Base-by-base conservation (phyloP, 2,113 vertebrate species). In the Fukomys damarensis region DNA sequence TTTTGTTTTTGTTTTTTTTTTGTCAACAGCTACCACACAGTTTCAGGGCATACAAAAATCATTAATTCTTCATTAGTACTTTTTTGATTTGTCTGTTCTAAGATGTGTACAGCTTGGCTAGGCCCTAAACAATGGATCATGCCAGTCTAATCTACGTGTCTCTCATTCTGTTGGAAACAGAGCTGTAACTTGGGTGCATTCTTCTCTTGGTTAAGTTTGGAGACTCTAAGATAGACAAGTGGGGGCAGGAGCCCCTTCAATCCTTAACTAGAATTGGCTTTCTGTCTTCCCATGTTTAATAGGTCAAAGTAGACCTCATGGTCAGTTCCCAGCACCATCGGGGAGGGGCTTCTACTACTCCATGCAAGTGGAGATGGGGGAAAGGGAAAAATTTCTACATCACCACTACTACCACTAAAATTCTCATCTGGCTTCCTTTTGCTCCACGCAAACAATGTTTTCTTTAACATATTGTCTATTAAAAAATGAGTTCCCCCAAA, bases 301-400 rank as follows among this genome's bases (percentile, higher is more conserved):
- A 20, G 20, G 17, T 30, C 54, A 74, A 32, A 59, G 13, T 20
- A 63, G 30, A 66, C 10, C 13, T 94, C 35, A 9, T 28, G 35
- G 61, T 17, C 35, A 32, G 12, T 68, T 79, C 22, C 26, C 38
- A 4, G 0, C 0, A 5, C 63, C 2, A 12, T 2, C n/a, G 54
- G 20, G 3, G 5, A 0, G 22, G 14, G 8, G 30, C 35, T 28
- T 70, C 1, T 11, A 24, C 14, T 38, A 7, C 17, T 86, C 19
- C 1, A 12, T 8, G 10, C 26, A 79, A 26, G 4, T 63, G 19
- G 12, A 70, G 30, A 6, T 65, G 1, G 24, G 14, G 4, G 38
- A 38, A 77, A 49, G 4, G n/a, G 3, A 17, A 2, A 35, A 1
- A 59, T 59, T 83, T 76, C 61, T 72, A 0, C 4, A 35, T 56